phyloP scores from a whole-genome alignment of 2,797 vertebrate genomes.

The Columba guinea region DNA sequence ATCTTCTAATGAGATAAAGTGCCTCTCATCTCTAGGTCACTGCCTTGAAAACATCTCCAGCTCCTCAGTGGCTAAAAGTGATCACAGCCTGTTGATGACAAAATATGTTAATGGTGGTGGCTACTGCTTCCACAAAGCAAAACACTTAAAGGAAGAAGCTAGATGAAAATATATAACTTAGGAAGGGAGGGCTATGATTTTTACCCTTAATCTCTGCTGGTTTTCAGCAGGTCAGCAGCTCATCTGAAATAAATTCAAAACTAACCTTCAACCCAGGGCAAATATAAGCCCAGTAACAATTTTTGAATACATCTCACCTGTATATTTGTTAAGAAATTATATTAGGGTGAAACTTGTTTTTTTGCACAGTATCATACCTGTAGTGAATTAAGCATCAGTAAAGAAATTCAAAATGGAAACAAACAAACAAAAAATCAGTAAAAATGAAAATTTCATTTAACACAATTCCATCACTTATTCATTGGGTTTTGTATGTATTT shows the following conservation, averaged over 20 bases:
- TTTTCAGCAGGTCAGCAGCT: not conserved
- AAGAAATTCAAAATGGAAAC: not conserved
- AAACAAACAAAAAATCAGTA: not conserved
- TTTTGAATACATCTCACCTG: not conserved
- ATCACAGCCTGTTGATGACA: not conserved
- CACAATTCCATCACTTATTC: not conserved
- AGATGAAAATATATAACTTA: not conserved
- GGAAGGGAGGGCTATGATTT: not conserved
- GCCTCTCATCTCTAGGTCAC: not conserved
- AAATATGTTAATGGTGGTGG: not conserved
- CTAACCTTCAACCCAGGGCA: not conserved
- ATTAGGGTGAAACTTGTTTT: not conserved
- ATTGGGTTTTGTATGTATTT: not conserved
- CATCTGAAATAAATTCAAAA: not conserved
- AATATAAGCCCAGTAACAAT: not conserved
- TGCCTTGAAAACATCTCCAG: not conserved
- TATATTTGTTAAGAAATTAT: not conserved
- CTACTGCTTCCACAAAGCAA: not conserved
- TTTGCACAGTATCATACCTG: not conserved
- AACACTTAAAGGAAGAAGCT: not conserved
- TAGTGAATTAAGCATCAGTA: not conserved
- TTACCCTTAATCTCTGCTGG: not conserved
- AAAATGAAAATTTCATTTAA: not conserved
- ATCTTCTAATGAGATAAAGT: conserved; percentile 16
- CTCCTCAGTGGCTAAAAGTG: not conserved